phyloP scores from a whole-genome alignment of 2,888 invertebrate genomes.

The Volucella bombylans region DNA sequence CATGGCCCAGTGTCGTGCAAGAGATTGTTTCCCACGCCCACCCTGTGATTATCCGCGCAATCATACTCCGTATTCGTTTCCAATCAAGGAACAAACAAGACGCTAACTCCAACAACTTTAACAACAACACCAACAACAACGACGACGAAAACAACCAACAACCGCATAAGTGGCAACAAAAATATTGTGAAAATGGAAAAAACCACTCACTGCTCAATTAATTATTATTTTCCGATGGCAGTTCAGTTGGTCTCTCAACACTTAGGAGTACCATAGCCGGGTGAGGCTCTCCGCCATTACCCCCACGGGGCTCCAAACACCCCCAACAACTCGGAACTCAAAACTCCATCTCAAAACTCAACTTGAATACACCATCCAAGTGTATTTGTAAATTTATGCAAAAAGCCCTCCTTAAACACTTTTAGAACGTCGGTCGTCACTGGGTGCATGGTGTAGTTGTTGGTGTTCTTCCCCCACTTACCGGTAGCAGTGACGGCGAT shows the following conservation, averaged over 20 bases:
- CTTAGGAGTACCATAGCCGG: too few relatives aligned
- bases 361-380: conserved; percentile 44
- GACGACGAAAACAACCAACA: conserved; percentile 50
- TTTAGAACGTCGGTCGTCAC: conserved; percentile 55
- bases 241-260: conserved; percentile 5
- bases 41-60: conserved; percentile 18
- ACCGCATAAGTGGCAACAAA: conserved; percentile 37
- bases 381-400: conserved; percentile 72
- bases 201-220: conserved; percentile 74
- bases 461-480: conserved; percentile 28
- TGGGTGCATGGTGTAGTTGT: conserved; percentile 36
- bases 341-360: conserved; percentile 2
- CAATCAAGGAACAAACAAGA: conserved; percentile 51
- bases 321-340: not conserved
- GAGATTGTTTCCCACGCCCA: conserved; percentile 66
- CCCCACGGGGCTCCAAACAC: not conserved
- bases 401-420: conserved; percentile 71
- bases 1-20: conserved; percentile 13
- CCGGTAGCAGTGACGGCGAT: conserved; percentile 18
- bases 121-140: conserved; percentile 70
- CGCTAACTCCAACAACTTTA: conserved; percentile 49
- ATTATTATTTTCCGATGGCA: conserved; percentile 73
- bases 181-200: conserved; percentile 72
- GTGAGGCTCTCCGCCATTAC: too few relatives aligned
- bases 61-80: conserved; percentile 52